Conservation (phyloP, 2,113 vertebrate genomes). For the Neodontobutis hainanensis region DNA sequence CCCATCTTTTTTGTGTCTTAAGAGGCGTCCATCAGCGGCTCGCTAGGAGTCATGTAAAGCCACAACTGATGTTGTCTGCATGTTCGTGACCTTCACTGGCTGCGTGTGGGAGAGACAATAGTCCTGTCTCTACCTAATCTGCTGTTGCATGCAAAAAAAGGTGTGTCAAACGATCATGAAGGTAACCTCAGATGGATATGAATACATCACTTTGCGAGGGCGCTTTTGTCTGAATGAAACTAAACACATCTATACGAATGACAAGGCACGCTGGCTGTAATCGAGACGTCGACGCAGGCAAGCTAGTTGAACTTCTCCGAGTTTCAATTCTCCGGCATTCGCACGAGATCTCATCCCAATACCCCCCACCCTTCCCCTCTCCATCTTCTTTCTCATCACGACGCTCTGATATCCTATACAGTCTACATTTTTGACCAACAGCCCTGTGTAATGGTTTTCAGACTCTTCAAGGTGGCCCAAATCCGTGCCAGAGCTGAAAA, state of each 20-base stretch:
- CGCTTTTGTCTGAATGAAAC: slow-evolving; percentile 70
- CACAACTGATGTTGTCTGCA: slow-evolving; percentile 33
- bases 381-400: slow-evolving; percentile 42
- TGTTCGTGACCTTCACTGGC: slow-evolving; percentile 21
- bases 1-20: slow-evolving; percentile 34
- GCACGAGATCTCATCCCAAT: slow-evolving; percentile 68
- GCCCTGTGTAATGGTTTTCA: slow-evolving; percentile 73
- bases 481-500: slow-evolving; percentile 69
- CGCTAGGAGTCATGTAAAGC: slow-evolving; percentile 25
- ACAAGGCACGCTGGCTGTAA: slow-evolving; percentile 59
- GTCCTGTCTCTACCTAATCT: slow-evolving; percentile 52
- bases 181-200: slow-evolving; percentile 65
- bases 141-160: slow-evolving; percentile 60
- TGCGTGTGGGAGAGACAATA: slow-evolving; percentile 63
- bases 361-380: slow-evolving; percentile 31
- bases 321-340: slow-evolving; percentile 61
- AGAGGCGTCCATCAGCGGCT: slow-evolving; percentile 53
- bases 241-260: slow-evolving; percentile 66
- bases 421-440: slow-evolving; percentile 72
- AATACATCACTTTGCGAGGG: slow-evolving; percentile 60
- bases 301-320: slow-evolving; percentile 56
- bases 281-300: slow-evolving; percentile 62
- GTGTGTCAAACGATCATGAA: slow-evolving; percentile 52
- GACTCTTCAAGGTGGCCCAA: slow-evolving; percentile 74
- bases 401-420: slow-evolving; percentile 61